phyloP scores from a whole-genome alignment of 1,140 invertebrate species.

The Drusus annulatus region DNA sequence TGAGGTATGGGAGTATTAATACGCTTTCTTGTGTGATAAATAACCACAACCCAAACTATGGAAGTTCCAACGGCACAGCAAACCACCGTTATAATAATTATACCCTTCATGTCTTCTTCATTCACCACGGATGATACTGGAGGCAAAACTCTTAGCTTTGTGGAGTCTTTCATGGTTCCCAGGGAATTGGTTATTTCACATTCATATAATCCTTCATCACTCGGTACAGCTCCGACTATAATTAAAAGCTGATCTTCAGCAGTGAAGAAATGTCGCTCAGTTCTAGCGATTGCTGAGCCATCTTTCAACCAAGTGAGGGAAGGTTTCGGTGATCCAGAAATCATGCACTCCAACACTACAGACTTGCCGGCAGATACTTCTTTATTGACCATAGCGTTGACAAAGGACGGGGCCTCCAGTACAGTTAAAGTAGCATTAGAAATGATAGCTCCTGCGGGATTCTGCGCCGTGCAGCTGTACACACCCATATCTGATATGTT shows the following conservation, averaged over 20 bases:
- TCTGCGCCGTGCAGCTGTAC: constrained; percentile 95
- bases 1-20: constrained; percentile 67
- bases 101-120: constrained; percentile 83
- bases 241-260: constrained; percentile 90
- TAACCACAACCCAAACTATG: constrained; percentile 92
- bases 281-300: constrained; percentile 78
- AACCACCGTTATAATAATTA: constrained; percentile 91
- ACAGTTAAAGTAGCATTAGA: constrained; percentile 93
- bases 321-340: constrained; percentile 88
- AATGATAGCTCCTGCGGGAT: constrained; percentile 87
- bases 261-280: constrained; percentile 86
- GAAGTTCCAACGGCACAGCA: constrained; percentile 92
- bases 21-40: constrained; percentile 86
- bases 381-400: constrained; percentile 88
- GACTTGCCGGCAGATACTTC: constrained; percentile 84
- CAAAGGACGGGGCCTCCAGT: constrained; percentile 88
- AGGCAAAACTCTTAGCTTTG: constrained; percentile 72
- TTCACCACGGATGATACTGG: constrained; percentile 71
- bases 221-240: constrained; percentile 83
- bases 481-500: constrained; percentile 90
- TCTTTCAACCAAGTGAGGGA: constrained; percentile 93
- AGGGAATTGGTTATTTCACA: constrained; percentile 91
- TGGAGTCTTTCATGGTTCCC: constrained; percentile 76
- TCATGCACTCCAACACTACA: constrained; percentile 90
- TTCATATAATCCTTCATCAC: constrained; percentile 89